Base-by-base conservation (phyloP, 1,140 invertebrate genomes). In the Akabosia matsudoensis region DNA sequence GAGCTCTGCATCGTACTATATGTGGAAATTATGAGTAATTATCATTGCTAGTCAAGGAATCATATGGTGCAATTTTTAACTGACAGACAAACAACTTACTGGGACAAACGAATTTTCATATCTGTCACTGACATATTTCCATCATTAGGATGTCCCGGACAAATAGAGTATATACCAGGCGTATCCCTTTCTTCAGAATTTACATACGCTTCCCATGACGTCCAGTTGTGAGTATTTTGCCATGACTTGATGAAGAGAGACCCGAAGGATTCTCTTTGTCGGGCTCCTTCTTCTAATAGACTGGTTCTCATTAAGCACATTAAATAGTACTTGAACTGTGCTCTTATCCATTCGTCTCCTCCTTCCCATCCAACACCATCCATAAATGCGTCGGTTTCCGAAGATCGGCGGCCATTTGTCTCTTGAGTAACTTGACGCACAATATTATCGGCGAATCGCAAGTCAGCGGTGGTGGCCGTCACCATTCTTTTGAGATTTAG, bases 381-480 rank as follows among this genome's bases (percentile, higher is more conserved):
- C 67, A 92, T 82, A 83, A 90, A 92, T 33, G 90, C 89, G 85
- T 95, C 92, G 51, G 64, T 73, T 3, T 81, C 79, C 1, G 61
- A 73, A 64, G 7, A 13, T n/a, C 73, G 30, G 26, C 74, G 61
- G 28, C 70, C 61, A 74, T 93, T 90, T 79, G 90, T 90, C 16
- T 92, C 90, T 74, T 91, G 88, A 22, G 91, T 87, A 0, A 96
- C 95, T 84, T 94, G 92, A 75, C 94, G 90, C 3, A 97, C 91
- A 33, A 99, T 87, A 83, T 93, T 94, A 84, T 99, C 96, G 54
- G 94, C 95, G 87, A 98, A 99, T 83, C 97, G 88, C 14, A 99
- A 86, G 85, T 99, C 97, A 83, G 97, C 96, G 0, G 96, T 98
- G 22, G 94, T 95, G 16, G 98, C 87, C 82, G 92, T 89, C 4